These are phyloP conservation scores for Bathynomus jamesi DNA, from an alignment of 1,140 invertebrate species.

Conservation along the genomic window DNA sequence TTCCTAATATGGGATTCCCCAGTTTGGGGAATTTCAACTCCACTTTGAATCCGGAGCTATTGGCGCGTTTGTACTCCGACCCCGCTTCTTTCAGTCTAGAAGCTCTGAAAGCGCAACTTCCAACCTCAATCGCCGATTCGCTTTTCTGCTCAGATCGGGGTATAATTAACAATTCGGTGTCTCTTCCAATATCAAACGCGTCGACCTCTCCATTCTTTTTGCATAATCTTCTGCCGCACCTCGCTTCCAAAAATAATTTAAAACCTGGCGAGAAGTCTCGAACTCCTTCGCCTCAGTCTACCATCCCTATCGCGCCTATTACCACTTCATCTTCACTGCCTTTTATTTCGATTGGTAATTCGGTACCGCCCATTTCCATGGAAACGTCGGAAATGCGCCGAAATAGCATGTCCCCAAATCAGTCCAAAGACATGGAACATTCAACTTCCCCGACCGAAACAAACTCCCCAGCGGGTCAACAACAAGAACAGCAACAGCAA, in stretches of 20 bases:
- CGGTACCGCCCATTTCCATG: slow-evolving; percentile 44
- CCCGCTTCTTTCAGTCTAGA: slow-evolving; percentile 52
- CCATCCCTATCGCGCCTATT: slow-evolving; percentile 37
- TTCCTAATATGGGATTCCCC: slow-evolving; percentile 40
- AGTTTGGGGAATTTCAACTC: slow-evolving; percentile 46
- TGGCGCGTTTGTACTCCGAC: slow-evolving; percentile 72
- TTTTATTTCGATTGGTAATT: slow-evolving; percentile 43
- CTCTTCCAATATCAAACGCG: slow-evolving; percentile 37
- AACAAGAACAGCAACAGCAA: neutral
- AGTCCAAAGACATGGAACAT: neutral
- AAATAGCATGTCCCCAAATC: slow-evolving; percentile 5
- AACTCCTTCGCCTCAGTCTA: slow-evolving; percentile 38
- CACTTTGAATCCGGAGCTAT: slow-evolving; percentile 61
- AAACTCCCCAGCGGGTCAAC: neutral
- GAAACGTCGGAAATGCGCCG: slow-evolving; percentile 33
- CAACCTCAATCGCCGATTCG: slow-evolving; percentile 38
- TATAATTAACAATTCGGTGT: slow-evolving; percentile 5
- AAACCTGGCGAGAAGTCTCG: slow-evolving; percentile 33
- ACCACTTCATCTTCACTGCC: too few relatives aligned
- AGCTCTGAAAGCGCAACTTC: slow-evolving; percentile 47
- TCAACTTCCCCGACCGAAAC: neutral
- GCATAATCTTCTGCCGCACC: slow-evolving; percentile 33
- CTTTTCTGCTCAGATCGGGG: slow-evolving; percentile 23
- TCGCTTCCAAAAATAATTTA: slow-evolving; percentile 27
- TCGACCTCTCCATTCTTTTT: slow-evolving; percentile 46